phyloP scores from a whole-genome alignment of 2,797 vertebrate genomes.

The Cryptoprocta ferox region DNA sequence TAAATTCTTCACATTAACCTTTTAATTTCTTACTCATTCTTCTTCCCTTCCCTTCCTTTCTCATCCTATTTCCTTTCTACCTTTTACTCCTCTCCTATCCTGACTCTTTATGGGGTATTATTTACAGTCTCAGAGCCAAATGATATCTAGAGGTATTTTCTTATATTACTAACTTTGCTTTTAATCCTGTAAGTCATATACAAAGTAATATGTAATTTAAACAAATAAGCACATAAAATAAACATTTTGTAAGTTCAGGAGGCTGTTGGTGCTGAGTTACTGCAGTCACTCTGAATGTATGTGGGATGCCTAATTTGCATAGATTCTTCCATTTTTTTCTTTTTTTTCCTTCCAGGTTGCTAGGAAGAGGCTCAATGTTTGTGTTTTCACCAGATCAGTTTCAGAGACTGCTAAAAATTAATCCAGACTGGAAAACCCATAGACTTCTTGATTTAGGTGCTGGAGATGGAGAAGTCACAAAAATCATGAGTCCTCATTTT shows the following conservation, averaged over 20 bases:
- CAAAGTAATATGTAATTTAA: neutral
- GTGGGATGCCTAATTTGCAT: neutral
- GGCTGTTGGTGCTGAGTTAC: neutral
- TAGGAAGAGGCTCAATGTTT: slow-evolving; percentile 98
- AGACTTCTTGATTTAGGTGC: slow-evolving; percentile 96
- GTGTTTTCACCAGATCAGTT: slow-evolving; percentile 97
- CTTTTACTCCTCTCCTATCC: neutral
- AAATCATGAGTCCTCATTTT: slow-evolving; percentile 96
- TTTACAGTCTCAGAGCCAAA: neutral
- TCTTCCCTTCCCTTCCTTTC: slow-evolving; percentile 34
- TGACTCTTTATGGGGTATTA: neutral
- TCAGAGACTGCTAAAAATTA: slow-evolving; percentile 92
- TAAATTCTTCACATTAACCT: slow-evolving; percentile 52
- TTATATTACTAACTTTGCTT: slow-evolving; percentile 23
- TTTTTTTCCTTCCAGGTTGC: slow-evolving; percentile 88
- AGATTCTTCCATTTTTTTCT: slow-evolving; percentile 65
- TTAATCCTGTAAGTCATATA: neutral
- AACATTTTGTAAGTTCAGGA: neutral
- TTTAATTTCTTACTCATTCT: slow-evolving; percentile 58
- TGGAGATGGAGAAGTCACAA: slow-evolving; percentile 96
- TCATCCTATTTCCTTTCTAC: slow-evolving; percentile 30
- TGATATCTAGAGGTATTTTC: neutral
- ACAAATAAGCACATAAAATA: neutral
- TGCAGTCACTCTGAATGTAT: neutral
- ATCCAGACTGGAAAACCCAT: slow-evolving; percentile 93